Evolutionary conservation across 2,888 invertebrate species (phyloP), one percentile per base, ranked within the genome.

Genomic region (Erebia palarica): DNA sequence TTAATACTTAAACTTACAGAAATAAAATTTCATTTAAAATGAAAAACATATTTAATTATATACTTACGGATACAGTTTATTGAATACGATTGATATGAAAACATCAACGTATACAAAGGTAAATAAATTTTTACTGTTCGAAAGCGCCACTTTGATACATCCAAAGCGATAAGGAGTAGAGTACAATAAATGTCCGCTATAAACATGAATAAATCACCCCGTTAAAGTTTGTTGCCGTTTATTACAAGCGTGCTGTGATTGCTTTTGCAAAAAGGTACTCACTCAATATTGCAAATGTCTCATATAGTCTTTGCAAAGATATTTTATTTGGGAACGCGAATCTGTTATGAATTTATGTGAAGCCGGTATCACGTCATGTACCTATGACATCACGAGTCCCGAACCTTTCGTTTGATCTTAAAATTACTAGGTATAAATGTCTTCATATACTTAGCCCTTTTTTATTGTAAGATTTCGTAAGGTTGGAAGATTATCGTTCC

Each of bases 141-240:
- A 70, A 67, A 72, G 69, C 53, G 16, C 10, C 18, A 55, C 61
- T 65, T 66, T 69, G 59, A 58, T 63, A 70, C 49, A 71, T 70
- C 57, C 67, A 70, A 64, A 72, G 66, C 60, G 74, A 73, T 74
- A 76, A 66, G 64, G 63, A 44, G 61, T 51, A 42, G 69, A 59
- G 60, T 65, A 76, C 74, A 77, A 78, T 71, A 75, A 77, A 72
- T 66, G 74, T 75, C 70, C 69, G 68, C 58, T 16, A 42, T 75
- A 68, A 73, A 70, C 74, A 68, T 61, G 71, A 73, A 77, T 77
- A 78, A 76, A 69, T 71, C 71, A 63, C 57, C 69, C 73, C 73
- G 76, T 65, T 70, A 70, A 78, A 83, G 81, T 78, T 83, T 78
- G 73, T 72, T 65, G 60, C 70, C 55, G 53, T 70, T 68, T 73